Base-by-base conservation (phyloP, 2,113 vertebrate species). In the Pangasianodon gigas region DNA sequence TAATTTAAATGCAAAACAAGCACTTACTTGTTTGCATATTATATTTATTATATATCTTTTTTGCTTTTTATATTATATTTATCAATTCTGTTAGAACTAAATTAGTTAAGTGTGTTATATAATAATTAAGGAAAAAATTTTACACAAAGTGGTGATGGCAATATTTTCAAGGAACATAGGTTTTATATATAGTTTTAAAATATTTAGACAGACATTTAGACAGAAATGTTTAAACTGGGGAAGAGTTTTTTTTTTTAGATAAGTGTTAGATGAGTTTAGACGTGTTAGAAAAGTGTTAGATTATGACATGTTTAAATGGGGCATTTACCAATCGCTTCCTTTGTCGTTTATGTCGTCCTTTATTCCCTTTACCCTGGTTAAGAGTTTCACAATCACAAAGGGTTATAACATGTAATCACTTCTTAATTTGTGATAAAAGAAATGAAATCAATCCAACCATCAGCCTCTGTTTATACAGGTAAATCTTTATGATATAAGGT, bases 361-460 rank as follows among this genome's bases (percentile, higher is more conserved):
- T 95, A 93, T 95, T 96, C 94, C 95, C 95, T 95, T 95, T 96
- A 92, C 95, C 96, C 96, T 97, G 94, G 94, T 96, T 94, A 93
- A 93, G 87, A 95, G 92, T 94, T 94, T 93, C 92, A 95, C 91
- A 89, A 46, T 75, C 81, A 89, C 19, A 85, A 37, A 84, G 5
- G 16, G 56, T 89, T 84, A 85, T 84, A 75, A 32, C 82, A 85
- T n/a, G 21, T 85, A 62, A 62, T 62, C 32, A 84, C 11, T 16
- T 26, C 21, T 16, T 62, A 62, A 14, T 26, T 14, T 44, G 21
- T 62, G 82, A 24, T 58, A 6, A 44, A 60, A 60, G 21, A 62
- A 84, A 29, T 60, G 0, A 69, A 77, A 44, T 56, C 19, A 58
- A 87, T 77, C 52, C 6, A 29, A 58, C 60, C 71, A 87, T 77